phyloP scores from a whole-genome alignment of 2,888 invertebrate species.

The Oscheius sp. region DNA sequence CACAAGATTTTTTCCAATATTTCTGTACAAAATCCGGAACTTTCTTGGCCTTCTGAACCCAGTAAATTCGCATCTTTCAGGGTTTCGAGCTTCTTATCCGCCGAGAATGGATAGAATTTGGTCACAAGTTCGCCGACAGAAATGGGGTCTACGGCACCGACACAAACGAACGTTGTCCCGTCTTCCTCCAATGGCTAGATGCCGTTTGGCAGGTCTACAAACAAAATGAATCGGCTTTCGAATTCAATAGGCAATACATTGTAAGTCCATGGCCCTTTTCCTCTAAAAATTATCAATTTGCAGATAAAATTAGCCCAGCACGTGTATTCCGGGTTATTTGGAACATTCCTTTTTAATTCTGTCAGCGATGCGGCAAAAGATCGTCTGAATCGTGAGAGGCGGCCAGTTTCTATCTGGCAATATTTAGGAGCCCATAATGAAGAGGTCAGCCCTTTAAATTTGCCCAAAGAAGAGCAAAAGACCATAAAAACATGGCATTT shows the following conservation, averaged over 20 bases:
- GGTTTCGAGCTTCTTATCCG: constrained; percentile 93
- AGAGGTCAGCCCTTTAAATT: constrained; percentile 22
- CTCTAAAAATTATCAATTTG: constrained; percentile 47
- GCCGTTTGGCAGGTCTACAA: constrained; percentile 87
- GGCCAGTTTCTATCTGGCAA: constrained; percentile 50
- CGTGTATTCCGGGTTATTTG: constrained; percentile 94
- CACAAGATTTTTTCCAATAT: no score
- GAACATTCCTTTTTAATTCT: constrained; percentile 83
- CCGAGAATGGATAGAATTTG: constrained; percentile 96
- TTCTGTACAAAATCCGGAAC: no score
- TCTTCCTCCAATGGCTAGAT: constrained; percentile 97
- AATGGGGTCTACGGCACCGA: constrained; percentile 77
- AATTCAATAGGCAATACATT: constrained; percentile 92
- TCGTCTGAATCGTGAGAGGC: constrained; percentile 1
- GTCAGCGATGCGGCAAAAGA: constrained; percentile 49
- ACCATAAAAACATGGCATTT: no score
- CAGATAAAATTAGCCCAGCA: constrained; percentile 95
- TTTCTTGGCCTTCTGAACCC: no score
- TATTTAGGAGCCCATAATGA: constrained; percentile 48
- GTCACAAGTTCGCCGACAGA: constrained; percentile 96
- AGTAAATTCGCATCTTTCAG: no score
- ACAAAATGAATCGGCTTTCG: constrained; percentile 85
- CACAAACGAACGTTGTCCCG: constrained; percentile 93
- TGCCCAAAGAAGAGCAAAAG: neutral
- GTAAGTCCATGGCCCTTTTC: constrained; percentile 78